Evolutionary conservation across 2,797 vertebrate genomes (phyloP), one percentile per base, ranked within the genome.

Genomic region (Hylomyscus alleni): DNA sequence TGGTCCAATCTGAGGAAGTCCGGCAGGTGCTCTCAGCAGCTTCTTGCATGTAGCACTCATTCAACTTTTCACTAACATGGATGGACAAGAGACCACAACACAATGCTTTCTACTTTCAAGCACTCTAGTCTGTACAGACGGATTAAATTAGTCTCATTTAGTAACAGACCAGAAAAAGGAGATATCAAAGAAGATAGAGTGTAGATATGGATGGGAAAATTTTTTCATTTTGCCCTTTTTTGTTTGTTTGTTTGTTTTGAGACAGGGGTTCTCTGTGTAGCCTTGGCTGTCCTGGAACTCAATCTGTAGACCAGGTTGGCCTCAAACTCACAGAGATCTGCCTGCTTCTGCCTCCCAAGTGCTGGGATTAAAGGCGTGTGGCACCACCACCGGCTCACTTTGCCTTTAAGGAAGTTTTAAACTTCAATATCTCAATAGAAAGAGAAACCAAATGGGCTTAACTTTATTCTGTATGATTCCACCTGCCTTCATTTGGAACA

Each of bases 381-480:
- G 44, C 44, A 44, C 44, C 44, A 44, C 44, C 6, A 6, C 6
- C 44, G 6, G 44, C 44, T 54, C 1, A 26, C 62, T 87, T 96
- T 89, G 44, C 47, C 10, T 37, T 50, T 85, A 88, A 50, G 65
- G 8, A 87, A 50, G 52, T 93, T 89, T 80, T 6, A 82, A 80
- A 47, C 2, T 96, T 40, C 9, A 37, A 12, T 87, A 78, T 76
- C 34, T 90, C 31, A 80, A 62, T 76, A 90, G 65, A 60, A 94
- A 88, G 26, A 54, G 84, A 60, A 88, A 82, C 78, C 40, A 58
- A 75, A 94, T 40, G 13, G 14, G 65, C 40, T 95, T 92, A 31
- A 40, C 91, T 94, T 97, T 94, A n/a, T 90, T 94, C 12, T 93
- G 15, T 75, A 2, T 14, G 77, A 0, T 50, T 73, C 95, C 19